Percentiles rank a stretch among this genome's conserved stretches.
These are phyloP conservation scores for Catocala nupta DNA, from an alignment of 2,888 invertebrate species.

Conservation along the genomic window DNA sequence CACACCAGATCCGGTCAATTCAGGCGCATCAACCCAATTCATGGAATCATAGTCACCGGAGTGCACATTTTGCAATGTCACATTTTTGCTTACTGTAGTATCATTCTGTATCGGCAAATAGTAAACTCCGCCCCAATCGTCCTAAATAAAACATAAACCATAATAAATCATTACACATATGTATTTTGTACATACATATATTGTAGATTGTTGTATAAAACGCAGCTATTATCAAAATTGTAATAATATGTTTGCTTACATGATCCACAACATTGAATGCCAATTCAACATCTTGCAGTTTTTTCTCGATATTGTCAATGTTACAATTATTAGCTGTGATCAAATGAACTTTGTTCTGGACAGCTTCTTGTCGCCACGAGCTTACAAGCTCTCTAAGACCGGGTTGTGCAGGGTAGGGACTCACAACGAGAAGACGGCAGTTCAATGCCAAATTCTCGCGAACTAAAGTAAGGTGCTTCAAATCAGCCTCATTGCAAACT, in stretches of 20 bases:
- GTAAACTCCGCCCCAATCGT: slow-evolving; percentile 55
- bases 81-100: slow-evolving; percentile 23
- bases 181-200: neutral
- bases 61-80: slow-evolving; percentile 46
- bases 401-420: slow-evolving; percentile 46
- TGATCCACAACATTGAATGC: slow-evolving; percentile 44
- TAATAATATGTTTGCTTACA: slow-evolving; percentile 34
- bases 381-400: slow-evolving; percentile 49
- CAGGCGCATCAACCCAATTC: slow-evolving; percentile 30
- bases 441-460: slow-evolving; percentile 29
- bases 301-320: slow-evolving; percentile 26
- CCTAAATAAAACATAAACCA: slow-evolving; percentile 30
- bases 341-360: slow-evolving; percentile 43
- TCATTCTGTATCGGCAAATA: slow-evolving; percentile 44
- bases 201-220: too few relatives aligned
- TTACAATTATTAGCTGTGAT: slow-evolving; percentile 36
- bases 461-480: slow-evolving; percentile 37
- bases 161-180: neutral
- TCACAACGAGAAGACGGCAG: slow-evolving; percentile 45
- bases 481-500: slow-evolving; percentile 42
- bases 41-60: slow-evolving; percentile 34
- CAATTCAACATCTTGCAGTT: slow-evolving; percentile 37
- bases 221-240: too few relatives aligned
- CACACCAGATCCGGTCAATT: slow-evolving; percentile 42
- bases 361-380: slow-evolving; percentile 47